Conservation (phyloP, 2,113 vertebrate species). For the Craseonycteris thonglongyai region DNA sequence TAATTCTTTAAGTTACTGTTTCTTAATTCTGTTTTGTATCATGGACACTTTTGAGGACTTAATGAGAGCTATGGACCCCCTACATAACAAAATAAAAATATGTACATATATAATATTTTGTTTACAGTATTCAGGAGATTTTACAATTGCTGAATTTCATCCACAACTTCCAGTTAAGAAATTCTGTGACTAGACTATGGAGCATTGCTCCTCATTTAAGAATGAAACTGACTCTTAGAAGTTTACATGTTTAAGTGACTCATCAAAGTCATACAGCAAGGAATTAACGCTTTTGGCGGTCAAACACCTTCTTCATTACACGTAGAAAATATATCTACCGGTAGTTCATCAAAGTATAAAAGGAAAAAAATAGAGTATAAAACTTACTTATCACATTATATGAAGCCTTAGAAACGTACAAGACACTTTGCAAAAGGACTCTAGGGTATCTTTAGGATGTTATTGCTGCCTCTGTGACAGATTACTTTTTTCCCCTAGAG, state of each 20-base stretch:
- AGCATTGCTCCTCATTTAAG: neutral
- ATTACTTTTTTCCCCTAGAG: neutral
- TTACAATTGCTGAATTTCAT: neutral
- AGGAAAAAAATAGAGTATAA: neutral
- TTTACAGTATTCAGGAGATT: neutral
- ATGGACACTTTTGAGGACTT: neutral
- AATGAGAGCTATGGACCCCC: too few species aligned
- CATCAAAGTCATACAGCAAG: neutral
- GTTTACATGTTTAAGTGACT: neutral
- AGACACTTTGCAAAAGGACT: neutral
- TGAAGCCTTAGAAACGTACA: neutral
- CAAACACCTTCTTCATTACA: neutral
- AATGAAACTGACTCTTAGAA: neutral
- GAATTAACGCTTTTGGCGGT: neutral
- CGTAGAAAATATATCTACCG: neutral
- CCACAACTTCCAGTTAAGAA: neutral
- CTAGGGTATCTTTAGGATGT: neutral
- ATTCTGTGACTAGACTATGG: neutral
- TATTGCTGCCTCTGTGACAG: neutral
- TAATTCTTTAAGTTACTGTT: neutral
- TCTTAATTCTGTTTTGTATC: neutral
- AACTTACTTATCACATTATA: neutral
- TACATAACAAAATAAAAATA: slow-evolving; percentile 12
- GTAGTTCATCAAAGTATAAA: neutral
- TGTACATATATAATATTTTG: neutral